Base-by-base conservation (phyloP, 2,888 invertebrate species). In the Drosophila nigricruria region DNA sequence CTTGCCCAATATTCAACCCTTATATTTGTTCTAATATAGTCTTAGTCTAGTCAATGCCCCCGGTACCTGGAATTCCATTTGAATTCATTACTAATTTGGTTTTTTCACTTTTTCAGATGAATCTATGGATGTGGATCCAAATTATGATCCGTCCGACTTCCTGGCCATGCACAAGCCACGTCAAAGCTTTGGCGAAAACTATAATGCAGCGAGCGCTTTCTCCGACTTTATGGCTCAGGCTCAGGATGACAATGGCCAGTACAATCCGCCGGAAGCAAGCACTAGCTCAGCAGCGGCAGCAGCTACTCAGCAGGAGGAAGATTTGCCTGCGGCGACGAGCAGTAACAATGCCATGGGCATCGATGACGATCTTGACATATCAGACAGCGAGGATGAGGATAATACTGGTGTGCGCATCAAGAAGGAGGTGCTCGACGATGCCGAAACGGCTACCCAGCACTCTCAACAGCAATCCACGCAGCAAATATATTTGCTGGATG, bases 141-240 rank as follows among this genome's bases (percentile, higher is more conserved):
- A 95, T 89, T 97, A 97, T 92, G 97, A 97, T 93, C 97, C 97
- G 0, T 96, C 97, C 0, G 97, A 97, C 92, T 97, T 97, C 91
- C 93, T 97, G 56, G 94, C 91, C 53, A 90, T 96, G 92, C 94
- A 94, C 58, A 92, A 90, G 68, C 89, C 91, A 16, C 70, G 90
- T 2, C 84, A 77, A 14, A 78, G 10, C 56, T 78, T 64, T 16
- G 67, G 60, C 16, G 81, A 86, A 53, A 59, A 56, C 20, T 76
- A 73, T 45, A 77, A 52, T 56, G 67, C 71, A 4, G 67, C 62
- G 30, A 66, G 73, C 64, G 84, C 79, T 50, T 69, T 83, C 69
- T 54, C 89, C 3, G 77, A 90, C 53, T 90, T 88, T 47, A 67
- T 90, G 71, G 67, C 83, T 2, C 78, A 75, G 23, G 81, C 77